Conservation (phyloP, 1,140 invertebrate genomes). For the Microplitis mediator region DNA sequence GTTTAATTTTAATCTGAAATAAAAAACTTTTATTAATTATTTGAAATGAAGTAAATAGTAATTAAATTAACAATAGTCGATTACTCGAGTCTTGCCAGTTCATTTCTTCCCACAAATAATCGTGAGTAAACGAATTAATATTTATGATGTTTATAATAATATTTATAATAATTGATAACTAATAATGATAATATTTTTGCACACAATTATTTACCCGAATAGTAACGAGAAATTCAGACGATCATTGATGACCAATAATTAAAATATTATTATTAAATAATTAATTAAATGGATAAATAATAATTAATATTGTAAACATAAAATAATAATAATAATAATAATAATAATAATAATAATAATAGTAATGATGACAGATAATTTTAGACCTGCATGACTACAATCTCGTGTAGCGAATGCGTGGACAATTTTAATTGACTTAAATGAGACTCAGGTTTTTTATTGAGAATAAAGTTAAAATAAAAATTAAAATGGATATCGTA, state of each 20-base stretch:
- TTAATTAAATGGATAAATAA: background rate
- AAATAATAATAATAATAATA: no score
- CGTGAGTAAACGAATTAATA: background rate
- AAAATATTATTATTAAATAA: background rate
- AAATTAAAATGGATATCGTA: background rate
- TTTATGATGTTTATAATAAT: background rate
- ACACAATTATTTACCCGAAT: background rate
- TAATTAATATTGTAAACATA: no score
- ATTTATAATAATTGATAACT: background rate
- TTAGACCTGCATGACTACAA: background rate
- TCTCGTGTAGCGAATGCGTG: background rate
- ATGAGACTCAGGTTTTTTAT: slow-evolving; percentile 12
- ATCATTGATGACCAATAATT: background rate
- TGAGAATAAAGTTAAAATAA: background rate
- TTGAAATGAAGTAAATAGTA: background rate
- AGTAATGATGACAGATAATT: background rate
- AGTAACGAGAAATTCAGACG: background rate
- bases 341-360: no score
- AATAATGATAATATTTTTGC: slow-evolving; percentile 22
- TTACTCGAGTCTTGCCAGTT: slow-evolving; percentile 21
- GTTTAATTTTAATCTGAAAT: no score
- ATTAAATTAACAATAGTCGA: background rate
- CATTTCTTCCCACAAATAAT: slow-evolving; percentile 16
- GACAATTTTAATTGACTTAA: slow-evolving; percentile 7
- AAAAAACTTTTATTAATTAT: background rate